A percentile compares a stretch with the other conserved stretches of the same genome.
phyloP scores from a whole-genome alignment of 2,797 vertebrate genomes.

The Onychomys arenicola region DNA sequence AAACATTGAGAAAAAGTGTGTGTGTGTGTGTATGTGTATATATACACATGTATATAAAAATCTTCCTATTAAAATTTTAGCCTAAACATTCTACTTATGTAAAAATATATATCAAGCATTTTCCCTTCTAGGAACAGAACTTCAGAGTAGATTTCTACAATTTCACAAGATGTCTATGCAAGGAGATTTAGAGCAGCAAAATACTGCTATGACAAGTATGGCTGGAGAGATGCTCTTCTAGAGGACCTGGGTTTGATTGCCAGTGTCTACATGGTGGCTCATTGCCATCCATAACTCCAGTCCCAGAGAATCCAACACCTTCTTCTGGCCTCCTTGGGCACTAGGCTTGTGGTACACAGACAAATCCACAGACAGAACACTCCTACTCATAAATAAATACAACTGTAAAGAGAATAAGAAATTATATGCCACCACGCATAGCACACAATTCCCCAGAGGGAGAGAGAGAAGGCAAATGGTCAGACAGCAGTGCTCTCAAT shows the following conservation, averaged over 20 bases:
- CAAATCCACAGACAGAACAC: not conserved
- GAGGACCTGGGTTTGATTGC: not conserved
- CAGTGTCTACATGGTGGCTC: not conserved
- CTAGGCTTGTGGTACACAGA: not conserved
- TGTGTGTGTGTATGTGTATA: not conserved
- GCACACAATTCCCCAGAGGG: not conserved
- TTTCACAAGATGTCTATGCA: not conserved
- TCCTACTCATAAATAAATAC: not conserved
- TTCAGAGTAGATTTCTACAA: not conserved
- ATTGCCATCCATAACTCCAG: not conserved
- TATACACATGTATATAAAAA: not conserved
- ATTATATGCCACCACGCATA: not conserved
- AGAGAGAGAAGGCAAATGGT: not conserved
- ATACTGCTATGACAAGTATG: not conserved
- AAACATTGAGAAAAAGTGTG: not conserved
- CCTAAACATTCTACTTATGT: constrained; percentile 25
- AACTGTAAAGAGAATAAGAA: not conserved
- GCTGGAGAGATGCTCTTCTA: not conserved
- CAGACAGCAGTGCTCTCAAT: not conserved
- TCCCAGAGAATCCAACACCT: not conserved
- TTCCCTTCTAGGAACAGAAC: constrained; percentile 44
- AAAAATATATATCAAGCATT: constrained; percentile 12
- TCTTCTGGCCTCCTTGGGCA: not conserved
- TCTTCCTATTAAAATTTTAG: constrained; percentile 48
- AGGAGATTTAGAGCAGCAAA: constrained; percentile 6